Conservation (phyloP, 2,888 invertebrate genomes). For the Sepioteuthis lessoniana region DNA sequence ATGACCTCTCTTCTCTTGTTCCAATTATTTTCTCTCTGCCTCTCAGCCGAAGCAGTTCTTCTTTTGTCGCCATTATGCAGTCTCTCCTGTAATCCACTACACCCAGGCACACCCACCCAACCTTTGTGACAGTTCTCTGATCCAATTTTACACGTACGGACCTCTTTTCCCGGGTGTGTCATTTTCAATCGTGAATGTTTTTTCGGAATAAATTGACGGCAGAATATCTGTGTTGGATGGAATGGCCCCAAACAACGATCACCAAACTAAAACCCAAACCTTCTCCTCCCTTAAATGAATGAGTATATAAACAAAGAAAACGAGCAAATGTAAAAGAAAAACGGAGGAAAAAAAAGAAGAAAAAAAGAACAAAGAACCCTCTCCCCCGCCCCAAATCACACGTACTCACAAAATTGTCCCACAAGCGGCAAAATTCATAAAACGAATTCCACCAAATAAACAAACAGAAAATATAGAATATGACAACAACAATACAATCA, state of each 20-base stretch:
- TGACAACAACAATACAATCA: not conserved
- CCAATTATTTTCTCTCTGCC: too few species aligned
- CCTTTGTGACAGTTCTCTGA: not conserved
- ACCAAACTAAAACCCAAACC: not conserved
- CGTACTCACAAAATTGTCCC: too few species aligned
- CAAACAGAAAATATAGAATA: not conserved
- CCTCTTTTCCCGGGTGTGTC: not conserved
- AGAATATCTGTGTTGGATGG: not conserved
- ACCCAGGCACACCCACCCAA: too few species aligned
- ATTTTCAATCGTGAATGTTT: constrained; percentile 14
- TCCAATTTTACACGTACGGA: not conserved
- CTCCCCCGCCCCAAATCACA: not conserved
- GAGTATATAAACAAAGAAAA: not conserved
- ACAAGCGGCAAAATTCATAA: not conserved
- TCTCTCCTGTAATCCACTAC: too few species aligned
- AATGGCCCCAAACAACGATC: not conserved
- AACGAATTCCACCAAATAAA: not conserved
- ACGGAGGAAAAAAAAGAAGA: too few species aligned
- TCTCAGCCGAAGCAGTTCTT: too few species aligned
- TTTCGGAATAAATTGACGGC: not conserved
- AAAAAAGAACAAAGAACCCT: too few species aligned
- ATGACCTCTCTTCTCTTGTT: too few species aligned
- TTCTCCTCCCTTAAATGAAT: not conserved
- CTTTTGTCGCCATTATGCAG: too few species aligned
- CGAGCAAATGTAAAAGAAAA: not conserved